Conservation (phyloP, 2,888 invertebrate species). For the Notodonta ziczac region DNA sequence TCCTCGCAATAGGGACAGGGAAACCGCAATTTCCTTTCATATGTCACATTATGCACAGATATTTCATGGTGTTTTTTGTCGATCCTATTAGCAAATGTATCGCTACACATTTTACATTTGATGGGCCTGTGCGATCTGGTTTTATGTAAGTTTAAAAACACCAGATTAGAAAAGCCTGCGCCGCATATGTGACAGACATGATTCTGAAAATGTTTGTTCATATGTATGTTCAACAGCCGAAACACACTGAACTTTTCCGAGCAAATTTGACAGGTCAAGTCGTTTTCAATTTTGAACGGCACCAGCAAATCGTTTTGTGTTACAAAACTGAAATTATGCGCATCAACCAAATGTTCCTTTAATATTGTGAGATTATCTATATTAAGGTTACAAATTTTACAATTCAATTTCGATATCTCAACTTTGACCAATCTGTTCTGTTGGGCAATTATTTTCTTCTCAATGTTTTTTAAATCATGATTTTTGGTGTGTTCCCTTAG, state of each 20-base stretch:
- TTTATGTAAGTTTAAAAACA: slow-evolving; percentile 68
- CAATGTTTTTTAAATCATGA: slow-evolving; percentile 60
- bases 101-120: slow-evolving; percentile 54
- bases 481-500: slow-evolving; percentile 56
- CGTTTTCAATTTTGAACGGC: slow-evolving; percentile 63
- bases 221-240: slow-evolving; percentile 67
- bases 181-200: slow-evolving; percentile 75
- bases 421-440: slow-evolving; percentile 71
- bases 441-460: slow-evolving; percentile 66
- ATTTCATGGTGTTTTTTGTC: slow-evolving; percentile 45
- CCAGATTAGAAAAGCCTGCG: slow-evolving; percentile 66
- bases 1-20: slow-evolving; percentile 63
- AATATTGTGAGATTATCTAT: slow-evolving; percentile 46
- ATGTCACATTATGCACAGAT: slow-evolving; percentile 32
- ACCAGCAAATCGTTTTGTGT: slow-evolving; percentile 60
- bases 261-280: slow-evolving; percentile 67
- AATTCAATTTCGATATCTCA: slow-evolving; percentile 62
- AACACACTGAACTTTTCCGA: slow-evolving; percentile 57
- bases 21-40: slow-evolving; percentile 56
- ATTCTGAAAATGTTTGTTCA: slow-evolving; percentile 73
- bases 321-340: slow-evolving; percentile 52
- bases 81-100: slow-evolving; percentile 45
- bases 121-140: slow-evolving; percentile 56
- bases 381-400: slow-evolving; percentile 56
- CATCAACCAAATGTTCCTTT: slow-evolving; percentile 49